Base-by-base conservation (phyloP, 2,888 invertebrate species). In the Strigamia maritima region DNA sequence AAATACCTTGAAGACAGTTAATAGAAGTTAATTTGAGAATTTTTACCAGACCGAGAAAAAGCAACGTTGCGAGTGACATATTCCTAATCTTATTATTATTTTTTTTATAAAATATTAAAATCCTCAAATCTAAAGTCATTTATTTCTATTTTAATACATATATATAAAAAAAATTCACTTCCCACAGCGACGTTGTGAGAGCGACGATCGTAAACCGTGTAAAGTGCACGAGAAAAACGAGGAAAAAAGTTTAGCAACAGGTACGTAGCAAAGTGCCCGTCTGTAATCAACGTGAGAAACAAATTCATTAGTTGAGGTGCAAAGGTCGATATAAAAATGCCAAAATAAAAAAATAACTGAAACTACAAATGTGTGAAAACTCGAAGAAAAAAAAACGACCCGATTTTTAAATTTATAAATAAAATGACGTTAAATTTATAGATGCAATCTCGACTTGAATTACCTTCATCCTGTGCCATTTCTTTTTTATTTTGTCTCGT, bases 291-390 rank as follows among this genome's bases (percentile, higher is more conserved):
- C 44, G 44, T 44, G 44, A 44, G 44, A 65, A 65, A 65, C 24
- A 24, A 65, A 65, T 65, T 65, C 60, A 65, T 65, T 22, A 24
- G 19, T 22, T 12, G 60, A 65, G 60, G 60, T 65, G 19, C 60
- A 65, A 65, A 65, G 60, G 60, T 65, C 60, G 19, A 65, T 22
- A 24, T 24, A 65, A 65, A 65, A 65, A n/a, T 44, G 44, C 44
- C 44, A 44, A 14, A n/a, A 3, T 10, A 6, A 35, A 35, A 35
- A 35, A n/a, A n/a, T n/a, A n/a, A n/a, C n/a, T n/a, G n/a, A n/a
- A n/a, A n/a, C n/a, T n/a, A n/a, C n/a, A n/a, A 31, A 31, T 4
- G 6, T 31, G 6, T n/a, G 6, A 31, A 31, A 31, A 31, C 31
- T 6, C 6, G 6, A 31, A 31, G 2, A 31, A 31, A 31, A 31